phyloP scores from a whole-genome alignment of 2,113 vertebrate species.

The Syngnathus scovelli region DNA sequence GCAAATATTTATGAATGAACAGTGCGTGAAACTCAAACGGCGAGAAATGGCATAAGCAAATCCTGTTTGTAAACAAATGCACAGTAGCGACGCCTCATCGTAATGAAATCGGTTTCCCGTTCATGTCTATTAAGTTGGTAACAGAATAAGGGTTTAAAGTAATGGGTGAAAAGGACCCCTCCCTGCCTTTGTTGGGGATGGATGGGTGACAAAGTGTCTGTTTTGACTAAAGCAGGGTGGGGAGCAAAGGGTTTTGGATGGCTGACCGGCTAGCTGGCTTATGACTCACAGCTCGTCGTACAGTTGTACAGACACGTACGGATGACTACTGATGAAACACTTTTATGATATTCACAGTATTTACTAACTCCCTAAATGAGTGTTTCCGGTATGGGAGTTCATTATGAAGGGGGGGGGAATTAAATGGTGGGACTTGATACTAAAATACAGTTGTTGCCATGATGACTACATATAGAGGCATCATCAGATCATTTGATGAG shows the following conservation, averaged over 20 bases:
- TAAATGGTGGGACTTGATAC: constrained; percentile 25
- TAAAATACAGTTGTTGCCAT: constrained; percentile 33
- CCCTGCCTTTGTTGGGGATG: constrained; percentile 3
- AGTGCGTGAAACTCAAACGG: no score
- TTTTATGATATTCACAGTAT: constrained; percentile 20
- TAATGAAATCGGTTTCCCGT: neutral
- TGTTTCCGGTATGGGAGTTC: neutral
- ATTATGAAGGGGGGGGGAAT: no score
- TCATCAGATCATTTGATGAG: constrained; percentile 30
- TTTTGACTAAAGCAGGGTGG: constrained; percentile 35
- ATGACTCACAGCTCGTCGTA: constrained; percentile 57
- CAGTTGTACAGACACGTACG: constrained; percentile 21
- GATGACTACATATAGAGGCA: constrained; percentile 20
- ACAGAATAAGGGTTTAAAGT: neutral
- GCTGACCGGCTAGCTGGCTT: constrained; percentile 21
- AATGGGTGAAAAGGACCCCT: neutral
- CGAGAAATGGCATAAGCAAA: neutral
- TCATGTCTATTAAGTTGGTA: neutral
- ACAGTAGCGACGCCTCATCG: neutral
- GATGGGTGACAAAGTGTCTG: constrained; percentile 21
- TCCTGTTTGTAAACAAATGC: neutral
- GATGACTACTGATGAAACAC: constrained; percentile 29
- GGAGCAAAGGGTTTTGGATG: constrained; percentile 14
- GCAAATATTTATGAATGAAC: neutral
- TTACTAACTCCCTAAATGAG: constrained; percentile 1